These are phyloP conservation scores for Achatina immaculata DNA, from an alignment of 1,140 invertebrate species.

Conservation along the genomic window DNA sequence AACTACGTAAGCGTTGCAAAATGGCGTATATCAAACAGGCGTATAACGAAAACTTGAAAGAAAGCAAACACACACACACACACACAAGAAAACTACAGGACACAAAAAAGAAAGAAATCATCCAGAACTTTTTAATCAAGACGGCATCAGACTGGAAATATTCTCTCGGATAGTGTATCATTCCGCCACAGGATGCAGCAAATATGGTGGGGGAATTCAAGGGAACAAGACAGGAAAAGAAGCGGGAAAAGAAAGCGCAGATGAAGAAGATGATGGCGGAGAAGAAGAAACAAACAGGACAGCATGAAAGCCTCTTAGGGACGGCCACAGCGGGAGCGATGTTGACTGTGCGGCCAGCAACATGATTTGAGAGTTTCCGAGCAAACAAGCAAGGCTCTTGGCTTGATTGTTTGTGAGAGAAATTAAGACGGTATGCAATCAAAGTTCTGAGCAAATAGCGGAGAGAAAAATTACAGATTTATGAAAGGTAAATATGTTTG, in stretches of 20 bases:
- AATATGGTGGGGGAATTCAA: not conserved
- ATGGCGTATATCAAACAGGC: too few species aligned
- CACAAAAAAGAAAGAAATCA: too few species aligned
- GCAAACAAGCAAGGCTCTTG: not conserved
- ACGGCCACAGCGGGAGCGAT: not conserved
- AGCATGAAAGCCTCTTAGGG: conserved; percentile 1
- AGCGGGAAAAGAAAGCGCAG: not conserved
- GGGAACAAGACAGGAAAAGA: not conserved
- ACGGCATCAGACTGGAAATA: too few species aligned
- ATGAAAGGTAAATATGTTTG: not conserved
- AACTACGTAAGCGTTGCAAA: too few species aligned
- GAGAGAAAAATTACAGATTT: conserved; percentile 8
- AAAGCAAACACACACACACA: too few species aligned
- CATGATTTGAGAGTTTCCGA: not conserved
- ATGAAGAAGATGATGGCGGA: not conserved
- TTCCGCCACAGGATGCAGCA: too few species aligned
- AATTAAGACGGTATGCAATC: conserved; percentile 11
- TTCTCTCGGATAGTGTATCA: too few species aligned
- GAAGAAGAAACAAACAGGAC: not conserved
- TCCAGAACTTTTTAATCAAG: too few species aligned
- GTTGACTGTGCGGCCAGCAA: not conserved
- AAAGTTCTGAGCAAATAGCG: not conserved
- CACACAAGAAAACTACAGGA: too few species aligned
- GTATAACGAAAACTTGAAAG: too few species aligned
- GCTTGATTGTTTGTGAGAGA: not conserved